Conservation (phyloP, 2,113 vertebrate genomes). For the Pygoscelis adeliae region DNA sequence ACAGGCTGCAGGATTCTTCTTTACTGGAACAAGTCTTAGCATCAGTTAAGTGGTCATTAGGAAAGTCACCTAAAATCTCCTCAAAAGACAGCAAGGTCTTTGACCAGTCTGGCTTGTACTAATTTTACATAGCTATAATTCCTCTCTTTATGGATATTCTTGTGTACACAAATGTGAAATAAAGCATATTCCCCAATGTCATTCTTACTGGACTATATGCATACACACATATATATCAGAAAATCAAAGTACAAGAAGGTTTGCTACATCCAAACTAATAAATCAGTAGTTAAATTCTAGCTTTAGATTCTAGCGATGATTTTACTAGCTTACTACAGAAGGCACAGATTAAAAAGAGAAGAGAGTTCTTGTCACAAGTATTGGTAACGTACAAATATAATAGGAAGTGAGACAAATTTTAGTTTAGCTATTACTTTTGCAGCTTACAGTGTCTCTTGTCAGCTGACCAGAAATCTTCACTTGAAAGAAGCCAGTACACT, state of each 20-base stretch:
- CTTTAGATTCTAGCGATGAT: neutral
- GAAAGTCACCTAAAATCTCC: neutral
- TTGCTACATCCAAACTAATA: neutral
- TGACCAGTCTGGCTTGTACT: neutral
- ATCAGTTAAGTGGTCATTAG: neutral
- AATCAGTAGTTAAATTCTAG: neutral
- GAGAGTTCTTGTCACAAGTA: neutral
- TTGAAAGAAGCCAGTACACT: neutral
- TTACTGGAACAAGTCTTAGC: neutral
- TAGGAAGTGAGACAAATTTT: neutral
- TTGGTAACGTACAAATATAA: neutral
- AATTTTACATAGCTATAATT: neutral
- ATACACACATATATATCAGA: neutral
- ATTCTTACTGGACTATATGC: neutral
- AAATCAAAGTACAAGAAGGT: neutral
- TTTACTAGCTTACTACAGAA: neutral
- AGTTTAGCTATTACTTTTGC: neutral
- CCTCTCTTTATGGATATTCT: neutral
- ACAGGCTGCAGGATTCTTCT: neutral
- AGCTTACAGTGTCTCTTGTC: neutral
- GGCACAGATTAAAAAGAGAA: neutral
- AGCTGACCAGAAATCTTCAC: neutral
- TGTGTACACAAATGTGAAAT: neutral
- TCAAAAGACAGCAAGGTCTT: neutral
- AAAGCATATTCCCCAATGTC: neutral